Evolutionary conservation across 2,113 vertebrate genomes (phyloP).

Genomic region (Ageneiosus marmoratus): DNA sequence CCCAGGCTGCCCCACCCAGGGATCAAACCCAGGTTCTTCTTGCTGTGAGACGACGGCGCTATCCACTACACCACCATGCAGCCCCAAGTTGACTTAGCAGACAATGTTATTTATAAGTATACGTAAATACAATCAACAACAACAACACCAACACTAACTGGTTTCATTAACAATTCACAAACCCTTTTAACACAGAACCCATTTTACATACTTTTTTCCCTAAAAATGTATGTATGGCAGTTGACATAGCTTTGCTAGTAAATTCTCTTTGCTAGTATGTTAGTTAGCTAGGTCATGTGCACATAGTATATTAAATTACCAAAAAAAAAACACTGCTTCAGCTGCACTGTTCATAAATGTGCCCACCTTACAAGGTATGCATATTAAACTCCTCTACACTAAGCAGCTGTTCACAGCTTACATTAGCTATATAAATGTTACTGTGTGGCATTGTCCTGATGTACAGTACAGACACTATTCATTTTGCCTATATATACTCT

Average conservation of each 20-base stretch:
- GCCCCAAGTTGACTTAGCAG: too few species aligned
- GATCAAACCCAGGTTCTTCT: too few species aligned
- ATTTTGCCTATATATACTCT: not conserved
- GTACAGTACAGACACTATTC: not conserved
- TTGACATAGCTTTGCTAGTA: not conserved
- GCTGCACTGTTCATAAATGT: not conserved
- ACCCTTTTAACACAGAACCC: too few species aligned
- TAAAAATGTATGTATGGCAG: not conserved
- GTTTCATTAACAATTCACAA: not conserved
- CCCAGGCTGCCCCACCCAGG: too few species aligned
- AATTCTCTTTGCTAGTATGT: not conserved
- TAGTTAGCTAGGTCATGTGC: not conserved
- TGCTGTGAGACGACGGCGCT: too few species aligned
- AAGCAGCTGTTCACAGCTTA: slow-evolving; percentile 15
- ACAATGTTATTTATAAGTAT: not conserved
- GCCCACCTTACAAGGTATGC: not conserved
- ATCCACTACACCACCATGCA: too few species aligned
- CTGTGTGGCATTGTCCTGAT: not conserved
- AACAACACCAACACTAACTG: too few species aligned
- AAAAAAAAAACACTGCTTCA: not conserved
- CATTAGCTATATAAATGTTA: slow-evolving; percentile 13
- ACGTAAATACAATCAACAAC: not conserved
- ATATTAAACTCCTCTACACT: not conserved
- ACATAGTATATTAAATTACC: not conserved
- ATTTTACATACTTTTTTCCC: too few species aligned